A percentile compares a stretch with the other conserved stretches of the same genome.
Evolutionary conservation across 2,888 invertebrate species (phyloP).

Genomic region (Platerodrilus igneus): DNA sequence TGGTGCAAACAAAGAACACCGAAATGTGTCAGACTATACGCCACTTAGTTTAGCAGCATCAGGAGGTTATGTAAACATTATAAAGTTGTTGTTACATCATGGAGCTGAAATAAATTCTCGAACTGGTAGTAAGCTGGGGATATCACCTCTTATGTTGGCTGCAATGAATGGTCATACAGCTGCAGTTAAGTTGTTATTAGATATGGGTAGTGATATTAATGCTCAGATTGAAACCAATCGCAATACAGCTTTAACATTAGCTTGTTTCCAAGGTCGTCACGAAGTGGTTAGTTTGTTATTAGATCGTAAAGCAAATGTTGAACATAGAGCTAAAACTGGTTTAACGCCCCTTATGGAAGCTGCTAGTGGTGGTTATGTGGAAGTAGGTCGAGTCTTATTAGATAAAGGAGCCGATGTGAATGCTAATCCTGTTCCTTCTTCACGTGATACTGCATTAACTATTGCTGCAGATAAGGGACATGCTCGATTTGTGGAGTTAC

Average conservation of each 20-base stretch:
- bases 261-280: conserved; percentile 98
- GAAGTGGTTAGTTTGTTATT: conserved; percentile 95
- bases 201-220: conserved; percentile 98
- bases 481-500: conserved; percentile 82
- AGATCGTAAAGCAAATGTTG: conserved; percentile 96
- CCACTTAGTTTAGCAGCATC: conserved; percentile 98
- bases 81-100: conserved; percentile 84
- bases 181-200: conserved; percentile 89
- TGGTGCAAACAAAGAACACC: conserved; percentile 94
- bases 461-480: conserved; percentile 99
- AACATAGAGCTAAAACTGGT: conserved; percentile 98
- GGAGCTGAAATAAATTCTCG: conserved; percentile 98
- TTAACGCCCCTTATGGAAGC: conserved; percentile 99
- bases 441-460: conserved; percentile 95
- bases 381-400: conserved; percentile 91
- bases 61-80: conserved; percentile 97
- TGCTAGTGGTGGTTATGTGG: conserved; percentile 98
- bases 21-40: conserved; percentile 98
- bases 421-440: conserved; percentile 96
- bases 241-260: conserved; percentile 96
- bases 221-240: conserved; percentile 99
- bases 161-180: conserved; percentile 98
- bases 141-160: conserved; percentile 97
- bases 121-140: conserved; percentile 94
- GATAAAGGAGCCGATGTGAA: conserved; percentile 98